Base-by-base conservation (phyloP, 2,113 vertebrate species). In the Aptenodytes forsteri region DNA sequence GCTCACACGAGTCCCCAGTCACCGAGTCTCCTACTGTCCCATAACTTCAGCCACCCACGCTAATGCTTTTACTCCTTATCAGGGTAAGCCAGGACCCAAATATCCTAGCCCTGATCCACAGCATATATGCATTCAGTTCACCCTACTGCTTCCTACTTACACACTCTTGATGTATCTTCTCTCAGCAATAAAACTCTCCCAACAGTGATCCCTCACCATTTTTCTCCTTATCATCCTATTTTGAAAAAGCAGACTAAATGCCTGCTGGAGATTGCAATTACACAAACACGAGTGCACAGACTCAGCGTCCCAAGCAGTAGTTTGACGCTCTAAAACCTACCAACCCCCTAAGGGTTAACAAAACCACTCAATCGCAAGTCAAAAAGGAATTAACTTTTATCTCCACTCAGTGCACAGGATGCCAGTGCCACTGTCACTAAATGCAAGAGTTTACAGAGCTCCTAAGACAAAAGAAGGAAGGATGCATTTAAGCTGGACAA, bases 381-480 rank as follows among this genome's bases (percentile, higher is more conserved):
- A 49, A 78, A 96, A 93, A 95, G 79, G 95, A 96, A 98, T 97
- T 92, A 98, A 98, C 96, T 98, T 98, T 96, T 96, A 59, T 50
- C 91, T 42, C 85, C 44, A 50, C 92, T 86, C 83, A 1, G 65
- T 1, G 64, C 85, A 66, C 76, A 78, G 87, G 36, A 55, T 75
- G 38, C 52, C 77, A 83, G 58, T 32, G 81, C 70, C 71, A 2
- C 80, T 23, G 36, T 26, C 82, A 16, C 36, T n/a, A 62, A 85
- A 95, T 0, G 0, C 49, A 46, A 29, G 93, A 93, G 93, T 92
- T 97, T 47, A 49, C 66, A 5, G 55, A 75, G 86, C 87, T 78
- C 67, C 70, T 17, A 30, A 96, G 72, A 95, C 94, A 96, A 80
- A 80, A 79, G 83, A 22, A 46, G 55, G 67, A 36, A 76, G 42